Conservation (phyloP, 2,113 vertebrate genomes). For the Suricata suricatta region DNA sequence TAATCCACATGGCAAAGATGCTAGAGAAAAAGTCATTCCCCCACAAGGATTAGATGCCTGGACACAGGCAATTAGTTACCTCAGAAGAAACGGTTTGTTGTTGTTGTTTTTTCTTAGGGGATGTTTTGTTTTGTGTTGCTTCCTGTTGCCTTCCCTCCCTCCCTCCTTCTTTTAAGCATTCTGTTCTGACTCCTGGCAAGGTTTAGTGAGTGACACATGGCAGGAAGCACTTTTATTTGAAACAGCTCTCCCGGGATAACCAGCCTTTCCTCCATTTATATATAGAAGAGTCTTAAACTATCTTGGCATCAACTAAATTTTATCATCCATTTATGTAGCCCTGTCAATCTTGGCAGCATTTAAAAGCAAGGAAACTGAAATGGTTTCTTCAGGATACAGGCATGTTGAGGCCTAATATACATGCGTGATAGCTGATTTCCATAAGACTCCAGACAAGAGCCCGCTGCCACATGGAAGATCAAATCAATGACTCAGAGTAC, state of each 20-base stretch:
- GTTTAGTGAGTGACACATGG: constrained; percentile 37
- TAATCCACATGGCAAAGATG: too few relatives aligned
- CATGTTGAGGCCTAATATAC: neutral
- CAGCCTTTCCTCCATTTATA: neutral
- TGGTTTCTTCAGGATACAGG: neutral
- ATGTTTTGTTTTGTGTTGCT: neutral
- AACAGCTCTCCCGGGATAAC: constrained; percentile 30
- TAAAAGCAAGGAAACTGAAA: constrained; percentile 51
- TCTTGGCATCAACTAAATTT: neutral
- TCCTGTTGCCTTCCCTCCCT: neutral
- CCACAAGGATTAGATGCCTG: neutral
- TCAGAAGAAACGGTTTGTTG: neutral
- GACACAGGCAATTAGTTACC: neutral
- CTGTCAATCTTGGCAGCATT: constrained; percentile 46
- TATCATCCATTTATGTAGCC: constrained; percentile 29
- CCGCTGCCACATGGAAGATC: constrained; percentile 4
- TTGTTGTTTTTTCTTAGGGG: neutral
- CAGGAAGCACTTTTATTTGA: constrained; percentile 60
- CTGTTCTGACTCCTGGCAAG: constrained; percentile 39
- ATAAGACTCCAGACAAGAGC: neutral
- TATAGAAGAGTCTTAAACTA: constrained; percentile 27
- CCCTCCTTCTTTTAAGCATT: neutral
- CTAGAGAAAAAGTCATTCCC: rapidly evolving
- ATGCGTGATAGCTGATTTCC: neutral
- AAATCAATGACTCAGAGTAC: neutral